Percentiles rank a stretch among this genome's conserved stretches.
Conservation (phyloP, 2,797 vertebrate genomes). For the Coracias cyanogaster region DNA sequence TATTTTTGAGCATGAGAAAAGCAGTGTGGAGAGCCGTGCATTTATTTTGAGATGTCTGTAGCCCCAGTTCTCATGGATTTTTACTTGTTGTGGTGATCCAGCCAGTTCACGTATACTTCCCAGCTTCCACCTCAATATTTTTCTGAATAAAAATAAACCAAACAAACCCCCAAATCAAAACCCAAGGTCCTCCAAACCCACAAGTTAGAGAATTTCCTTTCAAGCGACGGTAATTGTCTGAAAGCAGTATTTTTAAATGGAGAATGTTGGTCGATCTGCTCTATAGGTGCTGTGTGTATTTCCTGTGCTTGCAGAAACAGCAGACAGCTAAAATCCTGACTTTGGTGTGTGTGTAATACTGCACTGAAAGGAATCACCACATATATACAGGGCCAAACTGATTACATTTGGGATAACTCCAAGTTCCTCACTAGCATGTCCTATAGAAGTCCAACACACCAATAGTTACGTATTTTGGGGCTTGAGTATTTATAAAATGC, state of each 20-base stretch:
- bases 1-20: slow-evolving; percentile 40
- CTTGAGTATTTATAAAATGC: not conserved
- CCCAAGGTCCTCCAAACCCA: not conserved
- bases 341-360: not conserved
- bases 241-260: not conserved
- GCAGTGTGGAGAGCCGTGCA: not conserved
- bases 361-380: not conserved
- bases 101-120: not conserved
- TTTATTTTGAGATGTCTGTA: slow-evolving; percentile 25
- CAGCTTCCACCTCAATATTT: not conserved
- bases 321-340: not conserved
- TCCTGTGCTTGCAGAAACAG: not conserved
- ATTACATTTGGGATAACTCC: not conserved
- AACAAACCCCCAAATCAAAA: not conserved
- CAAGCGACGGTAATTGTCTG: not conserved
- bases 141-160: not conserved
- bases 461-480: not conserved
- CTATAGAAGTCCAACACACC: not conserved
- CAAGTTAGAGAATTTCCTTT: not conserved
- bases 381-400: not conserved
- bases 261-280: not conserved
- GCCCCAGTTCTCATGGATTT: not conserved
- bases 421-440: not conserved
- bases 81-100: not conserved
- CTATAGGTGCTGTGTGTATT: not conserved